Evolutionary conservation across 2,113 vertebrate genomes (phyloP), one percentile per base, ranked within the genome.

Genomic region (Patagioenas fasciata): DNA sequence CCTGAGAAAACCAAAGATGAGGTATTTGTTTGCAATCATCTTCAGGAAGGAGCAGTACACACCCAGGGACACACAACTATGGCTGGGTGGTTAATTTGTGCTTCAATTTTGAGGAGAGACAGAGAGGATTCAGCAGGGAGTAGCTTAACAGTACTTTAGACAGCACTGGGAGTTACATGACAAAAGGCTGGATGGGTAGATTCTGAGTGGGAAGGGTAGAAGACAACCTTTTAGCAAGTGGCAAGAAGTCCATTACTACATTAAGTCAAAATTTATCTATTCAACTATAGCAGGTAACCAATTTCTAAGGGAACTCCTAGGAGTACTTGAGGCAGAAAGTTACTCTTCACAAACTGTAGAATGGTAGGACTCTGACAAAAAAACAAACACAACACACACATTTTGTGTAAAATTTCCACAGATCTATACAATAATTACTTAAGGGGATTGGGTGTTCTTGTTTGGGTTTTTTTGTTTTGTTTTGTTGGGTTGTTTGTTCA

Each of bases 11-110:
- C 12, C 53, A 36, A 42, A 60, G n/a, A 19, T 1, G 3, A 66
- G 26, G 17, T 20, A 62, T 40, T 62, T 62, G 7, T 10, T 54
- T 48, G 23, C 20, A 31, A 9, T 24, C 21, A 16, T 21, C 25
- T 67, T 72, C 77, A 69, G 26, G 40, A 62, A 57, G 32, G 15
- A 85, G 32, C 38, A 72, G 24, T 17, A 65, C 23, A 25, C 20
- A 50, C 23, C 26, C n/a, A 65, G 38, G 53, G 51, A 66, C 6
- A 12, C 0, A 0, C 18, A 40, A 4, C 38, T 47, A 4, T 0
- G 34, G 13, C 15, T 53, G 15, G 10, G 19, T 26, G 9, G 26
- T 36, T 36, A 69, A 69, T n/a, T 19, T 54, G 25, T 58, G 13
- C 61, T 64, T 67, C 64, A 15, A 60, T 48, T 73, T 82, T 82